phyloP scores from a whole-genome alignment of 2,797 vertebrate genomes.

The Enteromius treurensis region DNA sequence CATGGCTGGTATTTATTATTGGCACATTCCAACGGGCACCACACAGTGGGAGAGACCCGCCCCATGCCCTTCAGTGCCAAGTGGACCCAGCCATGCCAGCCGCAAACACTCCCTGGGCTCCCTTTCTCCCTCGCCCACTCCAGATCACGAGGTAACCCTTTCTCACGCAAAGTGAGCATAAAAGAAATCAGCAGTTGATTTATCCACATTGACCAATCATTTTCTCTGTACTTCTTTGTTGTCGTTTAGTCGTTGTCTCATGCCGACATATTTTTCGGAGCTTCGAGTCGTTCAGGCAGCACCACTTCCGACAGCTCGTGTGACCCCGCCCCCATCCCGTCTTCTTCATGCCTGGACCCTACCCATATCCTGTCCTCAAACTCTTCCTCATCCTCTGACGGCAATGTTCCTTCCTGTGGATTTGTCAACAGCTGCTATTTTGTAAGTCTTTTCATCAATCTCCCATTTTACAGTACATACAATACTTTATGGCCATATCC shows the following conservation, averaged over 20 bases:
- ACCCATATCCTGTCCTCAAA: slow-evolving; percentile 71
- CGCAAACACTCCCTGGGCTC: slow-evolving; percentile 88
- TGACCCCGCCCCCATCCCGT: slow-evolving; percentile 68
- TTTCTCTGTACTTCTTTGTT: slow-evolving; percentile 15
- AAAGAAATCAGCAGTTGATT: not conserved
- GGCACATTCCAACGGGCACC: slow-evolving; percentile 97
- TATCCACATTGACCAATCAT: not conserved
- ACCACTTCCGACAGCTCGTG: slow-evolving; percentile 77
- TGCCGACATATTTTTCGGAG: slow-evolving; percentile 76
- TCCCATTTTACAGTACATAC: not conserved
- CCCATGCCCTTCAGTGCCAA: slow-evolving; percentile 69
- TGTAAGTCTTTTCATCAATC: slow-evolving; percentile 66
- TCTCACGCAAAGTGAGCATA: not conserved
- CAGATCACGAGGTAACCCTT: slow-evolving; percentile 88
- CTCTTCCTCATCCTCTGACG: slow-evolving; percentile 69
- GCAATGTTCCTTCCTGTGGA: slow-evolving; percentile 75
- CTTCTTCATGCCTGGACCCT: slow-evolving; percentile 67
- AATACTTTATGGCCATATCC: slow-evolving; percentile 2
- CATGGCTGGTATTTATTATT: slow-evolving; percentile 94
- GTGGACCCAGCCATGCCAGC: slow-evolving; percentile 59
- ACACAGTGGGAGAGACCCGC: slow-evolving; percentile 95
- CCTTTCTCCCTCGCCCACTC: slow-evolving; percentile 89
- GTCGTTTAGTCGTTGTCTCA: slow-evolving; percentile 64
- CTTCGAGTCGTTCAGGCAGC: slow-evolving; percentile 74
- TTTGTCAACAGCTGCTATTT: slow-evolving; percentile 85